phyloP scores from a whole-genome alignment of 2,113 vertebrate genomes.

The Hoplias malabaricus region DNA sequence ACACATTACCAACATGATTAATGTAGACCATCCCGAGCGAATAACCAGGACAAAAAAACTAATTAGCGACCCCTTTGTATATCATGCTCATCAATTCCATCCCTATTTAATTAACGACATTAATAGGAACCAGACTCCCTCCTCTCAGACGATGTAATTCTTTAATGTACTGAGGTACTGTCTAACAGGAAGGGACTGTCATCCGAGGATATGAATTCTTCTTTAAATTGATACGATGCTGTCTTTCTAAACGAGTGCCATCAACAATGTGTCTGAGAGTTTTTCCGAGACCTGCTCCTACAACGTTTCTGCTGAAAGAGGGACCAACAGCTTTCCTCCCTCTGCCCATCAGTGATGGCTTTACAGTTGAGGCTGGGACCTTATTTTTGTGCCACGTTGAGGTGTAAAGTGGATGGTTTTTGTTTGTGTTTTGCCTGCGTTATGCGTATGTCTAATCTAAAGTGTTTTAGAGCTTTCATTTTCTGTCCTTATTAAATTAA shows the following conservation, averaged over 20 bases:
- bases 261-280: not conserved
- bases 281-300: not conserved
- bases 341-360: too few relatives aligned
- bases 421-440: too few relatives aligned
- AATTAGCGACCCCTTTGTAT: conserved; percentile 25
- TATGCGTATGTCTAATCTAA: too few relatives aligned
- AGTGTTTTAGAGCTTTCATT: too few relatives aligned
- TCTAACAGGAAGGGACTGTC: not conserved
- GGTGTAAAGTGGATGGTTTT: too few relatives aligned
- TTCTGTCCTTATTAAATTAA: too few relatives aligned
- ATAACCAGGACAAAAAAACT: not conserved
- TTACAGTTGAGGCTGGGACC: too few relatives aligned
- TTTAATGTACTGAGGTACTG: conserved; percentile 3
- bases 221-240: not conserved
- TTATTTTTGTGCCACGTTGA: too few relatives aligned
- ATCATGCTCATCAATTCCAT: conserved; percentile 20
- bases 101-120: conserved; percentile 8
- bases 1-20: not conserved
- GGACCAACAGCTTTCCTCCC: too few relatives aligned
- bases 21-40: not conserved
- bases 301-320: not conserved
- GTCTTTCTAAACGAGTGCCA: not conserved
- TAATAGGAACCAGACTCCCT: conserved; percentile 4
- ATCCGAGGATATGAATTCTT: not conserved
- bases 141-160: not conserved